Conservation (phyloP, 23 tunicate species). For the Ciona savignyi region DNA sequence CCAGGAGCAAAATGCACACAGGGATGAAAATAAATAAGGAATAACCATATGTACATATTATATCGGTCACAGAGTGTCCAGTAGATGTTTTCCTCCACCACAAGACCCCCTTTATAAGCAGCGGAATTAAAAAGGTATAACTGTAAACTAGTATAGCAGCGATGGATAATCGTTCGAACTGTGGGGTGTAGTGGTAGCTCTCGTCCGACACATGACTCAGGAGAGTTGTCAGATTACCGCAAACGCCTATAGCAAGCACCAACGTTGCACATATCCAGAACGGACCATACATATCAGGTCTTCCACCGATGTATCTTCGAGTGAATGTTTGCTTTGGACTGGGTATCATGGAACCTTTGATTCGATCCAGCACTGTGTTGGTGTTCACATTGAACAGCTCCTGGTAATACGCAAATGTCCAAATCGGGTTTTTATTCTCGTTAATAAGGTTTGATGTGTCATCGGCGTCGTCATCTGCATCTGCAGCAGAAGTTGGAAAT, state of each 20-base stretch:
- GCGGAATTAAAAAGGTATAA: slow-evolving; percentile 70
- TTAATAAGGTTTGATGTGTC: slow-evolving; percentile 14
- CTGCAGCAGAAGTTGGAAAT: slow-evolving; percentile 58
- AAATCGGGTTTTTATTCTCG: slow-evolving; percentile 46
- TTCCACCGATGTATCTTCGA: slow-evolving; percentile 55
- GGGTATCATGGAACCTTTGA: slow-evolving; percentile 71
- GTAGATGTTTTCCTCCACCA: slow-evolving; percentile 56
- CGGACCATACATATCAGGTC: slow-evolving; percentile 95
- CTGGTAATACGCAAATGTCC: slow-evolving; percentile 86
- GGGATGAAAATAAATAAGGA: slow-evolving; percentile 82
- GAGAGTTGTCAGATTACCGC: slow-evolving; percentile 76
- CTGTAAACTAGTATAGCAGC: slow-evolving; percentile 73
- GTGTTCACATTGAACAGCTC: slow-evolving; percentile 82
- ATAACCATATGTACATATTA: slow-evolving; percentile 82
- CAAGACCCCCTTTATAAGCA: slow-evolving; percentile 35
- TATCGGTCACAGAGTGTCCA: slow-evolving; percentile 35
- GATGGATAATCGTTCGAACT: slow-evolving; percentile 62
- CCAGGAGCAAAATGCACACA: slow-evolving; percentile 38
- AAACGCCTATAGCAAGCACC: slow-evolving; percentile 61
- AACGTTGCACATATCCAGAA: slow-evolving; percentile 97
- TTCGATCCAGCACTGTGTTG: slow-evolving; percentile 29
- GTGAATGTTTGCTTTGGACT: slow-evolving; percentile 27
- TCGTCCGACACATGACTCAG: slow-evolving; percentile 38
- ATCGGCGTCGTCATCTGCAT: slow-evolving; percentile 37
- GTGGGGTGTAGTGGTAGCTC: slow-evolving; percentile 56